Base-by-base conservation (phyloP, 2,888 invertebrate species). In the Acronicta aceris region DNA sequence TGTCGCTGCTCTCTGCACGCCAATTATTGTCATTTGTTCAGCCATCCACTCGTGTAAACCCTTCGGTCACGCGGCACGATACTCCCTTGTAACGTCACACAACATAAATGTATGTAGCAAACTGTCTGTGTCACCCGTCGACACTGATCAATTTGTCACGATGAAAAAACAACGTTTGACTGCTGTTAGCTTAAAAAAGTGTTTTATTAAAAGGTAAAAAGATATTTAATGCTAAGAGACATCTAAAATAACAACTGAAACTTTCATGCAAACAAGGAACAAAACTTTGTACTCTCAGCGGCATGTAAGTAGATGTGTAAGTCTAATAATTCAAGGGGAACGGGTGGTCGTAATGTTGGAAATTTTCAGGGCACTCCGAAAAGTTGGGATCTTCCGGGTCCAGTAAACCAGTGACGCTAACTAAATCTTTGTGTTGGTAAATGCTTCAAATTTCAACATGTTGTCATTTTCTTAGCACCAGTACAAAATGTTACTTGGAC, bases 271-370 rank as follows among this genome's bases (percentile, higher is more conserved):
- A 89, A 90, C 88, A 88, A 85, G 87, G 86, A 90, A 88, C 90
- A 85, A 89, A 89, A 92, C 91, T 92, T 92, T 88, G 87, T 89
- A 90, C 90, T 90, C 88, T 87, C 87, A 82, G 79, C 82, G 81
- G 76, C 83, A 83, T 86, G 86, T 91, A 90, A 91, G 89, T 90
- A 89, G 87, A 89, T 90, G 89, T 90, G 87, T 89, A 90, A 89
- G 89, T 89, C 86, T 88, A 89, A 91, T 91, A 92, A 91, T 89
- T 92, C 87, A 90, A 86, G 86, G 81, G 85, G 85, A 89, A 81
- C 90, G 90, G 89, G 89, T 92, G 92, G 88, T 85, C 81, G 87
- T 91, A 91, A 91, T 92, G 92, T 89, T 87, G 79, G 83, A 91
- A 90, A 91, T 90, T 91, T 89, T 85, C 84, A 87, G 83, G 82